Conservation (phyloP, 35 echinoderm and acorn worm genomes). For the Ophiothrix spiculata region DNA sequence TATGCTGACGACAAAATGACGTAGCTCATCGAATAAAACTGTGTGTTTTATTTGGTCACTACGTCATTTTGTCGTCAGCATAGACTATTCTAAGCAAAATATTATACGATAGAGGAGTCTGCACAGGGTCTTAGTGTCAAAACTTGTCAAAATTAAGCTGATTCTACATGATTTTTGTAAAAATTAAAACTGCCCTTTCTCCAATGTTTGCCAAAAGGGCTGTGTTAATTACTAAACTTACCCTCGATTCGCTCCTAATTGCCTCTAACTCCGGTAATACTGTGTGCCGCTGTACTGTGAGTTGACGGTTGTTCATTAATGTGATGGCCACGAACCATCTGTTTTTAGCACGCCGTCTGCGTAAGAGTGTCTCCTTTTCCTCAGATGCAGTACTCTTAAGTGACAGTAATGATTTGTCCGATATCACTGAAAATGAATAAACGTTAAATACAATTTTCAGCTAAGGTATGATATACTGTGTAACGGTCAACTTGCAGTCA, state of each 20-base stretch:
- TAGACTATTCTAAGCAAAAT: not conserved
- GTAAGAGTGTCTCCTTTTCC: not conserved
- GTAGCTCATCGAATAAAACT: too few species aligned
- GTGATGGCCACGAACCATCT: constrained; percentile 37
- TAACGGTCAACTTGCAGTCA: not conserved
- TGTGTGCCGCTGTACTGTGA: not conserved
- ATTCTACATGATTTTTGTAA: not conserved
- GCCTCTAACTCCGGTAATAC: constrained; percentile 16
- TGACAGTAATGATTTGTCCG: too few species aligned
- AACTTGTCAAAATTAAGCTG: not conserved
- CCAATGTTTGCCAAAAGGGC: not conserved
- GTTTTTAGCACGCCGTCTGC: constrained; percentile 1
- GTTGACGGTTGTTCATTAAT: constrained; percentile 14
- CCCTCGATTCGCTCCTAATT: constrained; percentile 6
- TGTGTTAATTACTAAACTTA: not conserved
- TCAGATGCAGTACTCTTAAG: too few species aligned
- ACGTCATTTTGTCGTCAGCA: not conserved
- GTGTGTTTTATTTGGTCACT: too few species aligned
- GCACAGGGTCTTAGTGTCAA: not conserved
- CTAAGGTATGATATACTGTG: not conserved
- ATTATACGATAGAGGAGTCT: not conserved
- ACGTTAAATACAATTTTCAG: too few species aligned
- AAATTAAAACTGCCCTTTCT: too few species aligned
- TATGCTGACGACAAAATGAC: too few species aligned
- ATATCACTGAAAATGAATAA: too few species aligned